Evolutionary conservation across 1,140 invertebrate species (phyloP).

Genomic region (Apocrypta bakeri): DNA sequence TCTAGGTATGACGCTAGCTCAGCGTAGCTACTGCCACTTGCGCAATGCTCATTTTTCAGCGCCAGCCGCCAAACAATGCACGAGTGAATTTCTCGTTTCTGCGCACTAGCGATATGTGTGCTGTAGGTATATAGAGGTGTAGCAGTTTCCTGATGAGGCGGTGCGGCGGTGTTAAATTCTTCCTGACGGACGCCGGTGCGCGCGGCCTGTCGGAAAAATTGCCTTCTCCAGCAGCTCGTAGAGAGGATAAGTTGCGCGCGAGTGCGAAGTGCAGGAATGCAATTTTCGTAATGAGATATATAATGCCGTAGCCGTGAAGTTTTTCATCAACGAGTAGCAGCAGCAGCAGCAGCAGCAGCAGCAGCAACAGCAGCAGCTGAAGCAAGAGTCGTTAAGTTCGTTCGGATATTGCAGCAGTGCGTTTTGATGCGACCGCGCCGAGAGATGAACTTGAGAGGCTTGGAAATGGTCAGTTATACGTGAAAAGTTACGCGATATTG

Average conservation of each 20-base stretch:
- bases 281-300: slow-evolving; percentile 35
- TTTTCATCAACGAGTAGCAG: slow-evolving; percentile 5
- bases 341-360: no score
- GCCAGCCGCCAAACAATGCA: slow-evolving; percentile 14
- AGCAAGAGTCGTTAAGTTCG: not conserved
- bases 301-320: slow-evolving; percentile 28
- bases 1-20: slow-evolving; percentile 4
- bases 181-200: not conserved
- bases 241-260: slow-evolving; percentile 6
- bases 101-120: no score
- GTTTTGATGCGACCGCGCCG: not conserved
- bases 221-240: not conserved
- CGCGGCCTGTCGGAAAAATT: slow-evolving; percentile 3
- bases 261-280: not conserved
- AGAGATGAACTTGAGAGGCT: not conserved
- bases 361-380: not conserved
- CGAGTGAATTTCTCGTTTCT: not conserved
- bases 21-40: not conserved
- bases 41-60: slow-evolving; percentile 18
- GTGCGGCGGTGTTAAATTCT: slow-evolving; percentile 15
- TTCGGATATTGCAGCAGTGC: not conserved
- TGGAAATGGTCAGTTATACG: no score
- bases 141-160: slow-evolving; percentile 28
- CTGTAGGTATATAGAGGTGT: not conserved
- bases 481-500: no score